Percentiles rank a stretch among this genome's conserved stretches.
phyloP scores from a whole-genome alignment of 2,888 invertebrate species.

The Pherbina coryleti region DNA sequence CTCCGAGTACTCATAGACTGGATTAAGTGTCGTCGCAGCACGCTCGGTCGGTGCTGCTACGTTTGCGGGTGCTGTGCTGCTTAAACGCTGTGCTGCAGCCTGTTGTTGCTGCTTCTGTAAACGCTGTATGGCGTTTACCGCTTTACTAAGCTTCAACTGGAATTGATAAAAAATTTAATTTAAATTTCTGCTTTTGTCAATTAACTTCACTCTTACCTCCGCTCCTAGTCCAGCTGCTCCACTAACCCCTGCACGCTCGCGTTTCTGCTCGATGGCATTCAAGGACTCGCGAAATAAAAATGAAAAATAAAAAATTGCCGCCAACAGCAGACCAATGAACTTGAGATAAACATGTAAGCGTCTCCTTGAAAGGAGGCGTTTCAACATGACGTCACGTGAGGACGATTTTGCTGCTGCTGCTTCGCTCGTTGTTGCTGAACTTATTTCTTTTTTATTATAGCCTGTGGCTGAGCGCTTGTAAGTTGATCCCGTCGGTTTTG shows the following conservation, averaged over 20 bases:
- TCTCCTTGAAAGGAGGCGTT: constrained; percentile 63
- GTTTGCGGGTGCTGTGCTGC: constrained; percentile 3
- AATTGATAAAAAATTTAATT: constrained; percentile 20
- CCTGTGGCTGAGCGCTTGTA: neutral
- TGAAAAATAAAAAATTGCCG: constrained; percentile 65
- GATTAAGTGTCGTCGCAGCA: constrained; percentile 63
- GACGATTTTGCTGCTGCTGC: neutral
- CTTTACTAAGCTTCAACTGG: constrained; percentile 51
- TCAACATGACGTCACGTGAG: constrained; percentile 54
- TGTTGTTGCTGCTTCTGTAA: constrained; percentile 52
- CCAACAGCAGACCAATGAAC: constrained; percentile 59
- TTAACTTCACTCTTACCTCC: neutral
- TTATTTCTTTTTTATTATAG: neutral
- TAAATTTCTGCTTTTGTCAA: neutral
- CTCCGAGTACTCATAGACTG: constrained; percentile 70
- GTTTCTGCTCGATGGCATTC: constrained; percentile 66
- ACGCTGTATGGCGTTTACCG: constrained; percentile 41
- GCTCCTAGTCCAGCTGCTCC: neutral
- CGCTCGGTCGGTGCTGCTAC: constrained; percentile 29
- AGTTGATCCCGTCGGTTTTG: constrained; percentile 24
- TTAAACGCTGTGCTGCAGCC: constrained; percentile 43
- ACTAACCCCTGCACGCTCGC: constrained; percentile 47
- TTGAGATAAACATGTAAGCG: constrained; percentile 65
- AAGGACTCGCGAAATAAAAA: constrained; percentile 67
- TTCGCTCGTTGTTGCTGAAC: neutral